Evolutionary conservation across 2,888 invertebrate species (phyloP).

Genomic region (Pyrocoelia pectoralis): DNA sequence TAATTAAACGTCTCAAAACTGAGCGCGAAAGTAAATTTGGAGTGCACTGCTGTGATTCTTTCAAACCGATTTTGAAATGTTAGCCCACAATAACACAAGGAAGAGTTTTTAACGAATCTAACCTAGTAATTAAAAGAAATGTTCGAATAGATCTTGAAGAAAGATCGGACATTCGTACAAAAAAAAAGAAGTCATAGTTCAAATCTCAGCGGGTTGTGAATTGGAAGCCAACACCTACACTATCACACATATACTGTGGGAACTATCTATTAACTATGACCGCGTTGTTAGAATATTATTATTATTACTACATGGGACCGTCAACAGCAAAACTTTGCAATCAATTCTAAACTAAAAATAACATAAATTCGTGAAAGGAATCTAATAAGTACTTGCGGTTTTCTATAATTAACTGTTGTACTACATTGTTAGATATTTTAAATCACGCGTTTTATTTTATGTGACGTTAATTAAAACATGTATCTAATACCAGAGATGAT

Average conservation of each 20-base stretch:
- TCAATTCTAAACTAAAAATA: constrained; percentile 28
- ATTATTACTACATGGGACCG: constrained; percentile 27
- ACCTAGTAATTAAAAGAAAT: neutral
- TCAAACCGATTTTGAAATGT: too few species aligned
- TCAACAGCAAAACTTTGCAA: constrained; percentile 21
- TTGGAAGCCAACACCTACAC: constrained; percentile 37
- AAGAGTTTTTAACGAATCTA: too few species aligned
- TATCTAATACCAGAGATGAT: neutral
- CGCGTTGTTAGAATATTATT: constrained; percentile 23
- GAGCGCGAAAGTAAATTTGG: too few species aligned
- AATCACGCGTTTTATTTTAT: neutral
- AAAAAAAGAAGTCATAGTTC: constrained; percentile 36
- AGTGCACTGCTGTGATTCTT: too few species aligned
- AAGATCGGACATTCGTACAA: constrained; percentile 29
- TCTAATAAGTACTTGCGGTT: constrained; percentile 21
- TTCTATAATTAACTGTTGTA: constrained; percentile 20
- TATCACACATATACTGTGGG: constrained; percentile 35
- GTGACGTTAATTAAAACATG: constrained; percentile 11
- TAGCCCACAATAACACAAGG: too few species aligned
- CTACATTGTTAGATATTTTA: constrained; percentile 11
- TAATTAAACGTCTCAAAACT: too few species aligned
- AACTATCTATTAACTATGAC: constrained; percentile 32
- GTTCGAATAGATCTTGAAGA: constrained; percentile 23
- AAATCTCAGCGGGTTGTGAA: constrained; percentile 36
- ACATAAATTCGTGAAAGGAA: constrained; percentile 24